These are phyloP conservation scores for Temnothorax unifasciatus DNA, from an alignment of 2,888 invertebrate genomes.

Conservation along the genomic window DNA sequence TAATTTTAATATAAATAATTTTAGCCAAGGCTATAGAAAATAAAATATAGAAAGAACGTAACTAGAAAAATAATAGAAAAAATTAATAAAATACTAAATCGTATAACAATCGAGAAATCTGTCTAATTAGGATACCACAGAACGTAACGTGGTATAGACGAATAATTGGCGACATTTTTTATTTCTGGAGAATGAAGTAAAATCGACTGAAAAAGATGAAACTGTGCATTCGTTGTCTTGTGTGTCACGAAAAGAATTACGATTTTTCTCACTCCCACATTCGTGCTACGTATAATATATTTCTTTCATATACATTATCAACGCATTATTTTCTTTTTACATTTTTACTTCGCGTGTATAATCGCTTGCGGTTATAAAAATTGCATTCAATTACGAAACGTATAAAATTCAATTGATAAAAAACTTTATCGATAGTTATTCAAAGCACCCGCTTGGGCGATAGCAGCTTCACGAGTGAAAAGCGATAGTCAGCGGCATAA, in stretches of 20 bases:
- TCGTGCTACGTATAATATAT: conserved; percentile 33
- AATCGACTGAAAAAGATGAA: neutral
- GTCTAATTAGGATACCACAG: neutral
- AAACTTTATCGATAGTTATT: conserved; percentile 24
- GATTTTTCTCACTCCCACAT: neutral
- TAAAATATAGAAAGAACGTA: neutral
- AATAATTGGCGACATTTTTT: neutral
- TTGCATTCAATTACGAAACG: conserved; percentile 25
- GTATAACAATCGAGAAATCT: neutral
- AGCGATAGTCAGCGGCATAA: neutral
- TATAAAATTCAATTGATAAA: conserved; percentile 34
- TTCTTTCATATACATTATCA: conserved; percentile 27
- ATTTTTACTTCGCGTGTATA: conserved; percentile 8
- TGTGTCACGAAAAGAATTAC: conserved; percentile 11
- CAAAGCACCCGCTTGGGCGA: conserved; percentile 12
- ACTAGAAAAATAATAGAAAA: too few species aligned
- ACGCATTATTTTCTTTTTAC: neutral
- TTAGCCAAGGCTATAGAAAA: too few species aligned
- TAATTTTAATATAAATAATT: too few species aligned
- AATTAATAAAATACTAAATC: conserved; percentile 6
- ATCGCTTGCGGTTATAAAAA: conserved; percentile 37
- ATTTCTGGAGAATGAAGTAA: neutral
- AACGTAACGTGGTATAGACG: neutral
- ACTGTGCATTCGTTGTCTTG: neutral
- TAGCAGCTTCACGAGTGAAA: conserved; percentile 3